Conservation (phyloP, 53 echinoderm and acorn worm genomes). For the Zoroaster sp. region DNA sequence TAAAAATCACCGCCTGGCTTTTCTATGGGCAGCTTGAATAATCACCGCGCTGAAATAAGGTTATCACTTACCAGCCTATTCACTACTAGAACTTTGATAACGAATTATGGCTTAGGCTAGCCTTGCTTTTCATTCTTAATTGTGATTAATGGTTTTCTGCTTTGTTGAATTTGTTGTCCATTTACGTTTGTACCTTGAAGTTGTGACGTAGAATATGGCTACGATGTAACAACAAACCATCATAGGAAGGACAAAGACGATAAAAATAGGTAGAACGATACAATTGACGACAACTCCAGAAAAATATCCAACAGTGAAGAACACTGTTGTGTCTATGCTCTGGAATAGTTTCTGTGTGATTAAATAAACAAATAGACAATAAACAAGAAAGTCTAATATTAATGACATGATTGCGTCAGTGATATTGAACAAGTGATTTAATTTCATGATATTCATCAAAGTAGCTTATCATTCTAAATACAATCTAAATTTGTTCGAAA, state of each 20-base stretch:
- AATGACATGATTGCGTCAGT: conserved; percentile 46
- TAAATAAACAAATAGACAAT: neutral
- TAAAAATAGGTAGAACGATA: conserved; percentile 49
- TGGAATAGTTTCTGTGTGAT: conserved; percentile 19
- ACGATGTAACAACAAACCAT: conserved; percentile 26
- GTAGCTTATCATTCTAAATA: too few relatives aligned
- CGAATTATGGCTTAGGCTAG: too few relatives aligned
- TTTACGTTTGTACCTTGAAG: conserved; percentile 52
- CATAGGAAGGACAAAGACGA: conserved; percentile 57
- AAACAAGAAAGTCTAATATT: neutral
- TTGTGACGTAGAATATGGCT: conserved; percentile 47
- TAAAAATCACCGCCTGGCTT: too few relatives aligned
- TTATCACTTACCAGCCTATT: too few relatives aligned
- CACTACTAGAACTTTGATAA: too few relatives aligned
- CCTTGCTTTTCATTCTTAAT: too few relatives aligned
- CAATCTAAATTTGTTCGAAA: too few relatives aligned
- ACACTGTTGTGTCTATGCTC: conserved; percentile 13
- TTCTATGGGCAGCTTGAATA: too few relatives aligned
- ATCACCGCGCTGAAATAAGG: too few relatives aligned
- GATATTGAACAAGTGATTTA: conserved; percentile 55
- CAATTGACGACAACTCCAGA: conserved; percentile 45
- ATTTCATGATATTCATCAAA: too few relatives aligned
- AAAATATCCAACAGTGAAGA: neutral
- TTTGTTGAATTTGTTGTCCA: too few relatives aligned
- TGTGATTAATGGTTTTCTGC: too few relatives aligned